These are phyloP conservation scores for Crenuchus spilurus DNA, from an alignment of 2,797 vertebrate genomes.

Conservation along the genomic window DNA sequence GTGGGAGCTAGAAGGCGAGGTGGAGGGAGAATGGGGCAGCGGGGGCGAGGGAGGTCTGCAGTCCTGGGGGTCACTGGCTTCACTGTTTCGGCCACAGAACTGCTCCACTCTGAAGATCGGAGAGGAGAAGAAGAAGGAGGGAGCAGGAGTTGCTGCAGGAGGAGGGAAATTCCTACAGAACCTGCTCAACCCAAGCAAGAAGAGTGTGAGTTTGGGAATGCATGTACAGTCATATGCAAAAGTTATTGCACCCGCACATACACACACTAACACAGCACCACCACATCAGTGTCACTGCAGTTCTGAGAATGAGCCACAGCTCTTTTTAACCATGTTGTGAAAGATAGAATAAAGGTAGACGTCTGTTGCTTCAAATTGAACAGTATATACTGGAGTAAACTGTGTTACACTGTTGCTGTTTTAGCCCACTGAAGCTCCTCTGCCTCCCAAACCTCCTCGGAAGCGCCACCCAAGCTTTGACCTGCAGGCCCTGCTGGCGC, in stretches of 20 bases:
- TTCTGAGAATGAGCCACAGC: no score
- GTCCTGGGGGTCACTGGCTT: slow-evolving; percentile 84
- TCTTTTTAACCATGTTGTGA: no score
- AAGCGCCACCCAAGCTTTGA: slow-evolving; percentile 81
- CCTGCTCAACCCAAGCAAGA: slow-evolving; percentile 78
- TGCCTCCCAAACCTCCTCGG: slow-evolving; percentile 75
- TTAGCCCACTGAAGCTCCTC: slow-evolving; percentile 70
- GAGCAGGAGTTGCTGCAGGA: slow-evolving; percentile 53
- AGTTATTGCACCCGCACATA: no score
- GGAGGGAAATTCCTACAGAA: slow-evolving; percentile 81
- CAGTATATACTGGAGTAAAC: neutral
- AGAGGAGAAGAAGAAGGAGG: slow-evolving; percentile 76
- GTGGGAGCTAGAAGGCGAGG: slow-evolving; percentile 76
- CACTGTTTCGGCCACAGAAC: slow-evolving; percentile 79
- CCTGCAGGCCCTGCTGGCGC: slow-evolving; percentile 80
- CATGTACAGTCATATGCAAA: no score
- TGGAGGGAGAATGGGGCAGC: slow-evolving; percentile 59
- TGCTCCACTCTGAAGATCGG: slow-evolving; percentile 81
- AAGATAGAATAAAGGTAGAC: no score
- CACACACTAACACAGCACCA: no score
- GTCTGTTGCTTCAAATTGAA: no score
- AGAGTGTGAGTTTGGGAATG: slow-evolving; percentile 77
- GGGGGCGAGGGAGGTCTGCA: slow-evolving; percentile 73
- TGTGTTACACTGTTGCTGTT: neutral
- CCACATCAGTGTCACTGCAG: no score